Evolutionary conservation across 2,888 invertebrate genomes (phyloP).

Genomic region (Nymphalis urticae): DNA sequence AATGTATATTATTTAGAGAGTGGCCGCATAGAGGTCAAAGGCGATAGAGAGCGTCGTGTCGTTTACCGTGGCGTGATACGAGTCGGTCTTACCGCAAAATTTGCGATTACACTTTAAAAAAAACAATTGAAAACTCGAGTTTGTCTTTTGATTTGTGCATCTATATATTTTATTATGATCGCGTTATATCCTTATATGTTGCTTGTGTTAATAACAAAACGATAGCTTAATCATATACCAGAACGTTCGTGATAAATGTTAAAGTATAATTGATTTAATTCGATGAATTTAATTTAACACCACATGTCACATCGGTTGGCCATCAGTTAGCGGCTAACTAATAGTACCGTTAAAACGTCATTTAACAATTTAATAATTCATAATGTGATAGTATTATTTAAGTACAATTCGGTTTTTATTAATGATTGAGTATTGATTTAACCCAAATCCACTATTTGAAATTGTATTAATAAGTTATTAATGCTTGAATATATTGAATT

Average conservation of each 20-base stretch:
- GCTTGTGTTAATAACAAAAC: no score
- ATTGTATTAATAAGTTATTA: conserved; percentile 1
- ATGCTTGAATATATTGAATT: not conserved
- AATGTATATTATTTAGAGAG: no score
- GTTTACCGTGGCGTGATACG: no score
- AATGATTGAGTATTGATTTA: conserved; percentile 4
- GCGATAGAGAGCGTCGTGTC: no score
- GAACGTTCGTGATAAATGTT: not conserved
- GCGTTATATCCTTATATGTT: no score
- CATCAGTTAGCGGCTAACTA: not conserved
- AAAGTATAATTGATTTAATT: not conserved
- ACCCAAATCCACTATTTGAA: not conserved
- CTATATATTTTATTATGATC: no score
- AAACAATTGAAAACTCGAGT: no score
- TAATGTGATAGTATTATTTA: not conserved
- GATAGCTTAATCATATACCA: no score
- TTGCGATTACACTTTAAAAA: no score
- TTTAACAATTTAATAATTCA: not conserved
- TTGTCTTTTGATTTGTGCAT: no score
- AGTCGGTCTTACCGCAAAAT: no score
- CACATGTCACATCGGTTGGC: not conserved
- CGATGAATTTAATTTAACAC: not conserved
- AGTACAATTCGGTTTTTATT: not conserved
- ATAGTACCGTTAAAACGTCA: not conserved
- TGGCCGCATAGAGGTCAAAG: no score